Evolutionary conservation across 2,888 invertebrate genomes (phyloP), one percentile per base, ranked within the genome.

Genomic region (Rhingia rostrata): DNA sequence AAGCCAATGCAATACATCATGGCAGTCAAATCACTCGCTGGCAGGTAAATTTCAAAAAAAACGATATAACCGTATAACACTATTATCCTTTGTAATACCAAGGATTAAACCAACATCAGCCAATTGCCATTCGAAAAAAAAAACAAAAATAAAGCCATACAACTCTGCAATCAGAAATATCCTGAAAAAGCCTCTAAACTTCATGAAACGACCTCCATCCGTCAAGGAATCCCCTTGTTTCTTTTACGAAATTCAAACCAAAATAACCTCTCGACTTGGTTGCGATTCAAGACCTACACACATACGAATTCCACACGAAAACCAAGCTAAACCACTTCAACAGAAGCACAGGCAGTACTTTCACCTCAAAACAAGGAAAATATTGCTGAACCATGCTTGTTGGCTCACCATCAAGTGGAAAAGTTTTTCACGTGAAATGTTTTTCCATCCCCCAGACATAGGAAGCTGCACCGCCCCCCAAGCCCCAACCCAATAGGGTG

Each of bases 271-370:
- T 53, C 14, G 14, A 47, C 7, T 47, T 14, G 47, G 22, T 47
- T 33, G 6, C 53, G 4, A 53, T 53, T 35, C 14, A 33, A 1
- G 12, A 35, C 12, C 10, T 53, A 12, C 12, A 53, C 49, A 41
- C 14, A 35, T 12, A 33, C 33, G 33, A 53, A 53, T 12, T 35
- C 14, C 53, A n/a, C 12, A 35, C 33, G 33, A 53, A 53, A 6
- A 12, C 14, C 33, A n/a, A 7, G 12, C n/a, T 14, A 39, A 22
- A 41, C 58, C 58, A 39, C 56, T 58, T 22, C 22, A 35, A 30
- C 58, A 58, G 58, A 39, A 41, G 10, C 56, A 41, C 10, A n/a
- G 12, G 41, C 58, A 58, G 58, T 39, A 41, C 5, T 12, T 58
- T 41, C 58, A 58, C 58, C 58, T 6, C 41, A 14, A 14, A 54